phyloP scores from a whole-genome alignment of 92 coral and sea anemone genomes.

The Porites rus region DNA sequence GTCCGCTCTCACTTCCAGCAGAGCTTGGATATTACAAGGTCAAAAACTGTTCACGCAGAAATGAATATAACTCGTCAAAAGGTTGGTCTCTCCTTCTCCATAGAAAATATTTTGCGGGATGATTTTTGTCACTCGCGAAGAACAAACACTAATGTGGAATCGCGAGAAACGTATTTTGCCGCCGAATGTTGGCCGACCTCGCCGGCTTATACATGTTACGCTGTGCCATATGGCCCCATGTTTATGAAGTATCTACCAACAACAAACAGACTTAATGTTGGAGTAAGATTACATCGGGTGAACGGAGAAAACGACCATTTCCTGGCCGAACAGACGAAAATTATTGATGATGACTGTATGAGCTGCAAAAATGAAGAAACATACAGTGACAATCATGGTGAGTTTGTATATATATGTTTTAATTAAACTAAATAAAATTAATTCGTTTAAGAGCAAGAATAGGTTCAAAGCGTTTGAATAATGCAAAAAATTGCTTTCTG shows the following conservation, averaged over 20 bases:
- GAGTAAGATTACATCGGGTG: background rate
- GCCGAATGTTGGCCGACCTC: conserved; percentile 2
- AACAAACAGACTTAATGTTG: background rate
- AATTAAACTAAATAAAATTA: background rate
- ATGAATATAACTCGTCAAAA: conserved; percentile 39
- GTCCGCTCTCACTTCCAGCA: conserved; percentile 17
- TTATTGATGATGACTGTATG: background rate
- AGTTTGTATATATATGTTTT: too few relatives aligned
- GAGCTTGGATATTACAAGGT: conserved; percentile 23
- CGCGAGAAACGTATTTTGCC: background rate
- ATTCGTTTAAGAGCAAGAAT: background rate
- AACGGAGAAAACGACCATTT: background rate
- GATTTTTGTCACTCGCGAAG: conserved; percentile 55
- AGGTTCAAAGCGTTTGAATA: background rate
- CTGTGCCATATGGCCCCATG: conserved; percentile 15
- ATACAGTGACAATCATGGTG: conserved; percentile 10
- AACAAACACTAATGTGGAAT: background rate
- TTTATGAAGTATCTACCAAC: conserved; percentile 19
- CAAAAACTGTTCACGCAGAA: conserved; percentile 9
- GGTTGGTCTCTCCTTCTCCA: conserved; percentile 57
- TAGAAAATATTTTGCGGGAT: conserved; percentile 67
- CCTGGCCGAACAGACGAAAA: background rate
- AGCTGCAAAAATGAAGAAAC: background rate
- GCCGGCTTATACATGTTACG: background rate
- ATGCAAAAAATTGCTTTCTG: too few relatives aligned